Evolutionary conservation across 2,113 vertebrate species (phyloP), one percentile per base, ranked within the genome.

Genomic region (Myiozetetes cayanensis): DNA sequence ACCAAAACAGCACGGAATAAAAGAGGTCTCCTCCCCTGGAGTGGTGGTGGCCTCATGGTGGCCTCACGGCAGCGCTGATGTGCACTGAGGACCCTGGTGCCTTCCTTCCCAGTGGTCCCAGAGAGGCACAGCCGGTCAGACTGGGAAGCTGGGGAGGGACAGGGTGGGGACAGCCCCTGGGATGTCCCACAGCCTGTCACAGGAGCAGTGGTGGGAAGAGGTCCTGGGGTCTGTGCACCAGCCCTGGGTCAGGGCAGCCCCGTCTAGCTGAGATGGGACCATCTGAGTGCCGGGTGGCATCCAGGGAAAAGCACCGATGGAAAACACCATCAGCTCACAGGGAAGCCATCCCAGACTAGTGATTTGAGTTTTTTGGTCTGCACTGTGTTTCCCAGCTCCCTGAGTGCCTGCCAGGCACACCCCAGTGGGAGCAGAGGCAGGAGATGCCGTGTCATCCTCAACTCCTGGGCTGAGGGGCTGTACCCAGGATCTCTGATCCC

Each of bases 201-300:
- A 65, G 37, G 14, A 50, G 30, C 10, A 2, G 49, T 19, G 66
- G 2, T 59, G 33, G 33, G 37, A 37, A n/a, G 7, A 43, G 39
- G 41, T 63, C 17, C 33, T 10, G 14, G 35, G 30, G 20, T 53
- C 10, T 27, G 39, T 3, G 8, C 31, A 24, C 33, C 68, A 72
- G 25, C 44, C 20, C 37, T 6, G 6, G 35, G 8, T 14, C 35
- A 17, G 37, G 50, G 44, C 43, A 43, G 43, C 20, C 30, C 20
- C 21, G 6, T 24, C n/a, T 28, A 28, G 68, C 31, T 35, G 44
- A 55, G 28, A 11, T 1, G 3, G 37, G 56, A 39, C 55, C 44
- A 13, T 2, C 5, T 1, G 0, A 17, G 15, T 30, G 22, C 30
- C 3, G 2, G 28, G 59, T 15, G 12, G n/a, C 22, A 47, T 33